These are phyloP conservation scores for Ciconia maguari DNA, from an alignment of 2,113 vertebrate species.

Conservation along the genomic window DNA sequence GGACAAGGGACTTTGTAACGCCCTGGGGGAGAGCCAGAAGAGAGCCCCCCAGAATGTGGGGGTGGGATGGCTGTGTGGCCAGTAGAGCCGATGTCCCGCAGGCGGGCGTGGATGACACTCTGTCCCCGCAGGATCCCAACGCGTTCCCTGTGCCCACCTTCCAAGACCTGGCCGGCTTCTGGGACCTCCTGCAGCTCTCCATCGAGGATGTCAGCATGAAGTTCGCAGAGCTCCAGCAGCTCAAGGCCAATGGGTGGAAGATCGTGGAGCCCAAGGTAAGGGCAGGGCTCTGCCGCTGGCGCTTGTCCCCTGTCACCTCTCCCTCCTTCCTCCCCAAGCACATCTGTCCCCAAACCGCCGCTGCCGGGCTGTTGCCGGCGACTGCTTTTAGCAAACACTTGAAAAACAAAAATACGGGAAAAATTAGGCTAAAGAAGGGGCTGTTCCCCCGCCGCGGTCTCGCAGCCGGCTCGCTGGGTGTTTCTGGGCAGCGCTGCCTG, in stretches of 20 bases:
- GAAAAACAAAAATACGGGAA: neutral
- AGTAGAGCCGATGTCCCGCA: accelerated
- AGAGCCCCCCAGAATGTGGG: neutral
- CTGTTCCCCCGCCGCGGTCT: neutral
- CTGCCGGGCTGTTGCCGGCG: neutral
- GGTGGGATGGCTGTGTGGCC: neutral
- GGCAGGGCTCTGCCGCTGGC: neutral
- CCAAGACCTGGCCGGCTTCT: constrained; percentile 96
- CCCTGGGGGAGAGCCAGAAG: neutral
- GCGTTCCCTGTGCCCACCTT: constrained; percentile 93
- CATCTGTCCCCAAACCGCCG: neutral
- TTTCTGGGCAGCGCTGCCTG: neutral
- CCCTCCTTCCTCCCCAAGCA: neutral
- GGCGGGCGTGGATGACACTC: accelerated
- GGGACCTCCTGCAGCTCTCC: constrained; percentile 97
- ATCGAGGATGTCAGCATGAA: constrained; percentile 95
- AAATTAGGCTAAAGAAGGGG: neutral
- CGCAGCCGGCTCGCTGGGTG: accelerated
- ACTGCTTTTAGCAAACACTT: neutral
- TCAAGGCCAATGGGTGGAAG: constrained; percentile 96
- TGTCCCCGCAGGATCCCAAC: constrained; percentile 81
- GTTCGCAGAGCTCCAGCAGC: constrained; percentile 93
- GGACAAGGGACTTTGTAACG: neutral
- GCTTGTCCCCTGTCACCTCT: neutral
- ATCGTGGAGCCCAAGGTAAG: constrained; percentile 92